Evolutionary conservation across 2,113 vertebrate species (phyloP).

Genomic region (Crypturellus undulatus): DNA sequence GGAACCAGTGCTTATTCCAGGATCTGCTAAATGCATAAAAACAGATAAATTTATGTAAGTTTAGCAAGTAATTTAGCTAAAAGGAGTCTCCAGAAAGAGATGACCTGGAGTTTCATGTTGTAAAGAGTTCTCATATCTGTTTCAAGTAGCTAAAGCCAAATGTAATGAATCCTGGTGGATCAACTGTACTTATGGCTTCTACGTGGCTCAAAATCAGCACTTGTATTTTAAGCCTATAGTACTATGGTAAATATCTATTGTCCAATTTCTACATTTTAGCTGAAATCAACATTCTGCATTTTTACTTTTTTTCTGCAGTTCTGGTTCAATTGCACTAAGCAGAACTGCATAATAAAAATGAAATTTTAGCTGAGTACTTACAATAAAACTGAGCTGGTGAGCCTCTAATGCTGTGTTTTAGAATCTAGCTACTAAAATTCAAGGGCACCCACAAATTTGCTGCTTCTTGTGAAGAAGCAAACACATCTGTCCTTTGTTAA

Average conservation of each 20-base stretch:
- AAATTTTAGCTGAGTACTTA: background rate
- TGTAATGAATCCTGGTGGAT: slow-evolving; percentile 41
- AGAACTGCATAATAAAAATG: background rate
- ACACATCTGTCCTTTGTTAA: background rate
- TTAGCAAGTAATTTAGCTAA: slow-evolving; percentile 55
- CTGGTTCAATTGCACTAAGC: background rate
- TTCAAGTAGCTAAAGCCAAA: slow-evolving; percentile 37
- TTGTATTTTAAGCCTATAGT: background rate
- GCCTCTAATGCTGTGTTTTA: background rate
- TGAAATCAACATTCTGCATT: background rate
- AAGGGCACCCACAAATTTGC: background rate
- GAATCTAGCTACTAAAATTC: background rate
- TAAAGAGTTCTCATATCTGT: slow-evolving; percentile 27
- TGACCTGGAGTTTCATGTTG: slow-evolving; percentile 45
- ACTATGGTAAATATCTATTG: background rate
- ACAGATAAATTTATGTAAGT: slow-evolving; percentile 19
- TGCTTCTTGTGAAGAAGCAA: background rate
- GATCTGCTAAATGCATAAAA: slow-evolving; percentile 31
- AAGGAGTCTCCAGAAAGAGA: slow-evolving; percentile 15
- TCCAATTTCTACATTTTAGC: background rate
- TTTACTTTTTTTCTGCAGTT: background rate
- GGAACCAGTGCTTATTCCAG: background rate
- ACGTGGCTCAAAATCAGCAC: background rate
- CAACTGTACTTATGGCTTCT: background rate
- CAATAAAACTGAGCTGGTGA: background rate